phyloP scores from a whole-genome alignment of 2,888 invertebrate species.

The Platycheirus albimanus region DNA sequence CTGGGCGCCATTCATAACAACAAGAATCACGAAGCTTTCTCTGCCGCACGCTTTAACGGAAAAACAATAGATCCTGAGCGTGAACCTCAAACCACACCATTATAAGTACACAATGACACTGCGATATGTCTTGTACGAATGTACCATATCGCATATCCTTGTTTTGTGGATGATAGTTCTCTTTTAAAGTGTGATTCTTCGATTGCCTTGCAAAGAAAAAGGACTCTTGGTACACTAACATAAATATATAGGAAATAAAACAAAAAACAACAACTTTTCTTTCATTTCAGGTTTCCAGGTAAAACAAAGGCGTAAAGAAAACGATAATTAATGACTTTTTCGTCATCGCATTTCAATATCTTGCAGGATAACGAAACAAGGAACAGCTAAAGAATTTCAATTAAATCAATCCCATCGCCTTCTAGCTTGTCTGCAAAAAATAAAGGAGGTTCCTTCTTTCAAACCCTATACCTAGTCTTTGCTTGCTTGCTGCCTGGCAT shows the following conservation, averaged over 20 bases:
- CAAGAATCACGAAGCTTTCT: conserved; percentile 30
- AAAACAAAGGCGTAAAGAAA: conserved; percentile 40
- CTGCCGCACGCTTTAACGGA: conserved; percentile 4
- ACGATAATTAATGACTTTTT: conserved; percentile 73
- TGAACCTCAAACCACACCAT: conserved; percentile 2
- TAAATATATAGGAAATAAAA: too few species aligned
- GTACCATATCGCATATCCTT: too few species aligned
- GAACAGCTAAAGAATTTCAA: conserved; percentile 68
- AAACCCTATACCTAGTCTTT: background rate
- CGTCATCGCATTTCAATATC: conserved; percentile 73
- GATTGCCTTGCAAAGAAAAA: too few species aligned
- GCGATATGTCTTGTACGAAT: conserved; percentile 64
- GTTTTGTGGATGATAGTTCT: conserved; percentile 23
- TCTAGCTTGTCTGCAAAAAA: background rate
- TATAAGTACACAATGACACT: conserved; percentile 58
- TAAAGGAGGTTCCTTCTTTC: conserved; percentile 4
- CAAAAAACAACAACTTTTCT: too few species aligned
- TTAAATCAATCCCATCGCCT: conserved; percentile 68
- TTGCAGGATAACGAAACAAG: conserved; percentile 26
- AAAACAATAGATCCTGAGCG: conserved; percentile 49
- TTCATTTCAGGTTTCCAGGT: conserved; percentile 6
- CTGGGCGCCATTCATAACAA: conserved; percentile 11
- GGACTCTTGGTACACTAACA: too few species aligned
- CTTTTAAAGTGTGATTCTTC: too few species aligned
- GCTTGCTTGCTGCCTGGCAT: conserved; percentile 18